These are phyloP conservation scores for Neoscelio sp. DNA, from an alignment of 2,888 invertebrate genomes.

Conservation along the genomic window DNA sequence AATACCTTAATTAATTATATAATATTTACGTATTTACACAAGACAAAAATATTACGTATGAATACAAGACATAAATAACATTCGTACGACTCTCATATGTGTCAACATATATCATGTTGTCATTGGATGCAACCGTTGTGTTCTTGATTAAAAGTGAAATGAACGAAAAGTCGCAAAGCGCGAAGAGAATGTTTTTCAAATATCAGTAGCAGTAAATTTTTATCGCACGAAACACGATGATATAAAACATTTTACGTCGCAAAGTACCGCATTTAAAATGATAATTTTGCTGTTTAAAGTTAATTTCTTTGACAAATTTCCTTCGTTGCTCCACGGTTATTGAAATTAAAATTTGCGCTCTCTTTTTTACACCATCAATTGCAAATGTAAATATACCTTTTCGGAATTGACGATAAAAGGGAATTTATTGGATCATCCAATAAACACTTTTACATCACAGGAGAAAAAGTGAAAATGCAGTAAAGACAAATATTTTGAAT, in stretches of 20 bases:
- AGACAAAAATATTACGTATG: too few species aligned
- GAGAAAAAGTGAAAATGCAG: too few species aligned
- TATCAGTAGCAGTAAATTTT: slow-evolving; percentile 19
- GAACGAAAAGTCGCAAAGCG: slow-evolving; percentile 19
- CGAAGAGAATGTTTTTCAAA: slow-evolving; percentile 23
- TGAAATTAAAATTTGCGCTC: too few species aligned
- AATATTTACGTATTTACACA: slow-evolving; percentile 1
- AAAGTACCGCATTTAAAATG: not conserved
- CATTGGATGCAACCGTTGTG: slow-evolving; percentile 16
- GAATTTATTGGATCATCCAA: too few species aligned
- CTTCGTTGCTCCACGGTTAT: too few species aligned
- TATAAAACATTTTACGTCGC: slow-evolving; percentile 12
- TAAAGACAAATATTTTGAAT: too few species aligned
- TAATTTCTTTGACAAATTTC: slow-evolving; percentile 21
- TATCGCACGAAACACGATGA: slow-evolving; percentile 24
- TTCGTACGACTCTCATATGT: slow-evolving; percentile 11
- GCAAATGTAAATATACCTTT: too few species aligned
- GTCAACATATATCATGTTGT: slow-evolving; percentile 12
- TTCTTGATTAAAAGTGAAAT: slow-evolving; percentile 47
- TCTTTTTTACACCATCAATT: too few species aligned
- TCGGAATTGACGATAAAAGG: too few species aligned
- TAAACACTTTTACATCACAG: too few species aligned
- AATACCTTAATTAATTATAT: not conserved
- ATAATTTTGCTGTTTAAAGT: slow-evolving; percentile 15
- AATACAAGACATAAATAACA: not conserved